phyloP scores from a whole-genome alignment of 2,113 vertebrate species.

The Stigmatopora argus region DNA sequence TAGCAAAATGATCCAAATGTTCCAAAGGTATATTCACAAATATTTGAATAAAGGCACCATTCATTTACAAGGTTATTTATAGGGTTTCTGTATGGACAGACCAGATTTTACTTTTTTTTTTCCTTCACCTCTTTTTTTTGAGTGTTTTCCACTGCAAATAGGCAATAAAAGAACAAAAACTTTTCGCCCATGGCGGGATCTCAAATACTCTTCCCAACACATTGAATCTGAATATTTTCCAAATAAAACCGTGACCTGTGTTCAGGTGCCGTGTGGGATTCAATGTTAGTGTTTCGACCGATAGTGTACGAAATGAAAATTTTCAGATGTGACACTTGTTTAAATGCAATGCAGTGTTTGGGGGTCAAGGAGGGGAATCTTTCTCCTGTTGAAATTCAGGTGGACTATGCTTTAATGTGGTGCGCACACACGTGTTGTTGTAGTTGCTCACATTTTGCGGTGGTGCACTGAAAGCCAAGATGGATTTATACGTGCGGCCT shows the following conservation, averaged over 20 bases:
- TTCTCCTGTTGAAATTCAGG: slow-evolving; percentile 13
- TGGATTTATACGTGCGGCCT: slow-evolving; percentile 55
- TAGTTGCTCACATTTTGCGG: slow-evolving; percentile 33
- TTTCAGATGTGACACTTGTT: background rate
- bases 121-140: background rate
- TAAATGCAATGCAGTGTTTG: background rate
- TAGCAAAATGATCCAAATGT: too few species aligned
- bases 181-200: background rate
- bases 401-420: slow-evolving; percentile 24
- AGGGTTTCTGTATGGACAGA: too few species aligned
- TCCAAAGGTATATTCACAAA: too few species aligned
- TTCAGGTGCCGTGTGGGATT: background rate
- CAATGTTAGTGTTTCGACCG: background rate
- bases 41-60: too few species aligned
- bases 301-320: background rate
- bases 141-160: background rate
- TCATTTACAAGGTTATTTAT: too few species aligned
- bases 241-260: background rate
- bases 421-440: slow-evolving; percentile 23
- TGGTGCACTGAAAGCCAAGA: slow-evolving; percentile 31
- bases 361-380: background rate
- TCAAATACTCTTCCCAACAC: background rate
- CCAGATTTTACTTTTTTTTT: too few species aligned
- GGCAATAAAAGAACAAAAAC: background rate
- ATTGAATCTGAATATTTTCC: background rate